These are phyloP conservation scores for Listronotus bonariensis DNA, from an alignment of 1,140 invertebrate species.

Conservation along the genomic window DNA sequence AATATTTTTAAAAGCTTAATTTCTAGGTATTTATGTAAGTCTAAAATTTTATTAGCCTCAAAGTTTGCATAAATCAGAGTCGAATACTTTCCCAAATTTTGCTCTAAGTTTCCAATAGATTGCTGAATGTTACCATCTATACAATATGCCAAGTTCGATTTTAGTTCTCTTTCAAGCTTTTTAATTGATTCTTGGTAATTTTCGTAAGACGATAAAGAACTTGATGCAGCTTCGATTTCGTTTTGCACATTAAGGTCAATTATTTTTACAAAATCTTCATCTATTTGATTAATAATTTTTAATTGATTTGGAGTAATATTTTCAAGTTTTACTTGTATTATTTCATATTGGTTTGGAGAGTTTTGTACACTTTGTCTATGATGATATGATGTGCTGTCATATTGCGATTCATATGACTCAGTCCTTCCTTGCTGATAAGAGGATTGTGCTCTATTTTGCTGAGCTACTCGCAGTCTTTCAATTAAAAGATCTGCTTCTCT, in stretches of 20 bases:
- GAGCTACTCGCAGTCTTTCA: background rate
- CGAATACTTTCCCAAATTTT: conserved; percentile 5
- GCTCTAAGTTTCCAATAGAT: too few relatives aligned
- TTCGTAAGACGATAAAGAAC: too few relatives aligned
- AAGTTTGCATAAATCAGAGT: too few relatives aligned
- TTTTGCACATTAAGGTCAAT: conserved; percentile 5
- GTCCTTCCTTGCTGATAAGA: background rate
- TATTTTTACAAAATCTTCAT: conserved; percentile 9
- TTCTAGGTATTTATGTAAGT: too few relatives aligned
- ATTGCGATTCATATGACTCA: too few relatives aligned
- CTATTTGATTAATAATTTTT: conserved; percentile 6
- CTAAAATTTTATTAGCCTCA: too few relatives aligned
- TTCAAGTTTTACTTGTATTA: conserved; percentile 26
- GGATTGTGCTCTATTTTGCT: background rate
- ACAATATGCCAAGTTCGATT: conserved; percentile 10
- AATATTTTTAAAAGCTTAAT: too few relatives aligned
- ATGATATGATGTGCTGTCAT: too few relatives aligned
- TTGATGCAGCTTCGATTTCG: conserved; percentile 4
- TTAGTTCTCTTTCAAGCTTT: conserved; percentile 16
- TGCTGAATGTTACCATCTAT: conserved; percentile 1
- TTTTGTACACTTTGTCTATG: too few relatives aligned
- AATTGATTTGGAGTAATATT: conserved; percentile 22
- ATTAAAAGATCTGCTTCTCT: conserved; percentile 3
- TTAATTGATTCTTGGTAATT: conserved; percentile 9
- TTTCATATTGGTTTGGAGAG: background rate